Base-by-base conservation (phyloP, 2,888 invertebrate species). In the Gymnosoma rotundatum region DNA sequence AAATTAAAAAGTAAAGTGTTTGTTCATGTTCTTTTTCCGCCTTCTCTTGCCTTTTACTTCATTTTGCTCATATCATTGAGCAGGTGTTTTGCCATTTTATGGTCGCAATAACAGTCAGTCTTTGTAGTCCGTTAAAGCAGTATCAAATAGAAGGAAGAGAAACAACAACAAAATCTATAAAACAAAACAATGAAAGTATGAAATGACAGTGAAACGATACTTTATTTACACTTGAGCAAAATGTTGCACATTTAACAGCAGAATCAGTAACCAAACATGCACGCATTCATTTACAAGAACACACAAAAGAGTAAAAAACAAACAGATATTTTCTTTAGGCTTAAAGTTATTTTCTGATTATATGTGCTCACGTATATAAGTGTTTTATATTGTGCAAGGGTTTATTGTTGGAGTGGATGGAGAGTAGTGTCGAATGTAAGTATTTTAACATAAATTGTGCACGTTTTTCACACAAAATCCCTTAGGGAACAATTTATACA, bases 191-290 rank as follows among this genome's bases (percentile, higher is more conserved):
- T 74, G 63, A 78, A 78, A 64, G 63, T 72, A 83, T 69, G 67
- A 79, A 85, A 85, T 75, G 83, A 79, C 79, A 85, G 83, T 76
- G 78, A 85, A 81, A 74, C 69, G 82, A 83, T 88, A 88, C 87
- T 88, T 88, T 89, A 88, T 88, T 90, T 89, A 90, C 90, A 89
- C 90, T 88, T 88, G 88, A 89, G 86, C 87, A 88, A 88, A 89
- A 90, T 90, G 89, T 89, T 89, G 89, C 89, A 88, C 90, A 89
- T 89, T 89, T 89, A 86, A 21, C 56, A 78, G 67, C 50, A 78
- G 66, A 79, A 83, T 79, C 83, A 83, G 83, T 66, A 78, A 63
- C 70, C 63, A 52, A 70, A 52, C 76, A 81, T 21, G 72, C 67
- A 70, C 50, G 54, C 52, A 67, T 32, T 42, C n/a, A 16, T n/a